Evolutionary conservation across 2,113 vertebrate genomes (phyloP).

Genomic region (Rhineura floridana): DNA sequence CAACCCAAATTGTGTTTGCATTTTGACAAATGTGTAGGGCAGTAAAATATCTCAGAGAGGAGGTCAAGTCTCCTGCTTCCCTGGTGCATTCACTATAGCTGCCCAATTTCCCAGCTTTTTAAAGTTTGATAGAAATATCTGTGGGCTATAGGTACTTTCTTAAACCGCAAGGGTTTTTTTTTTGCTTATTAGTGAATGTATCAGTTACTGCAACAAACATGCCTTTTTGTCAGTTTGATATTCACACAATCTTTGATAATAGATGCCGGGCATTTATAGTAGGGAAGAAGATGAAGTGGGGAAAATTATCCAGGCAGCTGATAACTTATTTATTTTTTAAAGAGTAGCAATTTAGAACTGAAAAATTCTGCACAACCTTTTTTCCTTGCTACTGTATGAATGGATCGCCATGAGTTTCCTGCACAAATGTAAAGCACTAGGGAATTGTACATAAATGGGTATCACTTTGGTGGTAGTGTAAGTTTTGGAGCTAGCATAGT

Average conservation of each 20-base stretch:
- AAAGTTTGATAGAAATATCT: no score
- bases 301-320: background rate
- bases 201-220: background rate
- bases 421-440: constrained; percentile 13
- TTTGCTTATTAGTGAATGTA: no score
- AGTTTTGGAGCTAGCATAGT: constrained; percentile 26
- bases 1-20: no score
- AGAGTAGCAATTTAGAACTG: background rate
- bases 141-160: no score
- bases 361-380: background rate
- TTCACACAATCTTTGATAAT: background rate
- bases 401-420: constrained; percentile 15
- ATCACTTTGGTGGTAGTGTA: constrained; percentile 33
- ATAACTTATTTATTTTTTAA: background rate
- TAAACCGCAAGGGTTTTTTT: no score
- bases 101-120: no score
- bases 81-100: no score
- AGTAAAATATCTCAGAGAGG: no score
- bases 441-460: constrained; percentile 20
- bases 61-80: no score
- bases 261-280: background rate
- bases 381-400: background rate
- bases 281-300: background rate
- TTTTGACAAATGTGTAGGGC: no score
- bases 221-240: background rate